Evolutionary conservation across 2,113 vertebrate genomes (phyloP).

Genomic region (Phaetusa simplex): DNA sequence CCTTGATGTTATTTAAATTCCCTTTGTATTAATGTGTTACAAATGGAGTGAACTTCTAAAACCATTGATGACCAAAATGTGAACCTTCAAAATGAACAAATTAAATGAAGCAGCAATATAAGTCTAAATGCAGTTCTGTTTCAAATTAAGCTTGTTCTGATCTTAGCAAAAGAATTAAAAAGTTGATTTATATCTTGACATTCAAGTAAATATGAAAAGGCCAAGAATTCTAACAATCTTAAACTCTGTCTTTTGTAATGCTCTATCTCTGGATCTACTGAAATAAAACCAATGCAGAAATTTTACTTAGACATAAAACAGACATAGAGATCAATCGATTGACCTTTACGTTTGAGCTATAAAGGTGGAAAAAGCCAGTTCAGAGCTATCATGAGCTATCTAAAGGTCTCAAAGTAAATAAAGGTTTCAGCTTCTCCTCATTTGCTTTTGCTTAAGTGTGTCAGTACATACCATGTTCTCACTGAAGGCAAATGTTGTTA

Average conservation of each 20-base stretch:
- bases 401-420: neutral
- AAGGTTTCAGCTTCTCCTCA: neutral
- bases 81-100: neutral
- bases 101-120: neutral
- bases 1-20: neutral
- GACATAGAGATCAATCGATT: neutral
- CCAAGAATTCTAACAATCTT: neutral
- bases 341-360: neutral
- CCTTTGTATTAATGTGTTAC: neutral
- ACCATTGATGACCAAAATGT: neutral
- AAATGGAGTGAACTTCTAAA: neutral
- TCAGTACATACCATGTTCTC: neutral
- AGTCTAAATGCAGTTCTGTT: neutral
- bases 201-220: slow-evolving; percentile 4
- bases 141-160: slow-evolving; percentile 32
- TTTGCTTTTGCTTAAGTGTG: neutral
- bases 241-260: neutral
- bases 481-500: neutral
- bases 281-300: neutral
- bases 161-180: neutral
- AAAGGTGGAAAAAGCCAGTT: neutral
- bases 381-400: neutral
- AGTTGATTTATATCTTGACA: slow-evolving; percentile 6
- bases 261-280: neutral
- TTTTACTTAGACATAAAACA: neutral